Base-by-base conservation (phyloP, 2,888 invertebrate genomes). In the Brachypalpus laphriformis region DNA sequence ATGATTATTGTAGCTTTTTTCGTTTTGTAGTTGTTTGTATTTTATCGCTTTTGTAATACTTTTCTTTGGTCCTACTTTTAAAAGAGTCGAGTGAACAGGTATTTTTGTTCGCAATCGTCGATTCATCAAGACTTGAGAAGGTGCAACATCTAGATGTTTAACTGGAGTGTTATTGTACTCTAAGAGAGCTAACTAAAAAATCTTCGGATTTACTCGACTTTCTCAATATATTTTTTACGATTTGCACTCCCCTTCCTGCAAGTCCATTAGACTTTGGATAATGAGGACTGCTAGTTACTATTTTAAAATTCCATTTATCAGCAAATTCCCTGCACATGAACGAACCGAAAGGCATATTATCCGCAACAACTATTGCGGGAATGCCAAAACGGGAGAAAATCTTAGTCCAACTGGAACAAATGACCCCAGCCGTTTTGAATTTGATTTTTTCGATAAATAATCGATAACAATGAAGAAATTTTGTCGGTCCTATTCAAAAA, bases 231-330 rank as follows among this genome's bases (percentile, higher is more conserved):
- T 49, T 71, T 22, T 71, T 71, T 20, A 20, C 20, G 14, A 59
- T 59, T 59, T 59, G 37, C 1, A 59, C 59, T 16, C 16, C 49
- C 59, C 56, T 28, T 9, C 49, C 57, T 51, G 37, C 66, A 37
- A 66, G 51, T 34, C 66, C 51, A 51, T 66, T 66, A 11, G 66
- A 66, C 45, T 66, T 22, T 7, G 66, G 51, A 34, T 66, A 66
- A 34, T 25, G 37, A 56, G 56, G 70, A 42, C 70, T 70, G 9
- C 28, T 28, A 18, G 31, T 70, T 2, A n/a, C 16, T 20, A 70
- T 70, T 56, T 51, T 6, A 45, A 72, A 57, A 22, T 54, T 61
- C 40, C 34, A 72, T 4, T 61, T 40, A 22, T 7, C 16, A 25
- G 42, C 8, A 54, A 72, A 72, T 49, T 72, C 28, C 18, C 14